Conservation (phyloP, 2,888 invertebrate genomes). For the Crepidodera aurea region DNA sequence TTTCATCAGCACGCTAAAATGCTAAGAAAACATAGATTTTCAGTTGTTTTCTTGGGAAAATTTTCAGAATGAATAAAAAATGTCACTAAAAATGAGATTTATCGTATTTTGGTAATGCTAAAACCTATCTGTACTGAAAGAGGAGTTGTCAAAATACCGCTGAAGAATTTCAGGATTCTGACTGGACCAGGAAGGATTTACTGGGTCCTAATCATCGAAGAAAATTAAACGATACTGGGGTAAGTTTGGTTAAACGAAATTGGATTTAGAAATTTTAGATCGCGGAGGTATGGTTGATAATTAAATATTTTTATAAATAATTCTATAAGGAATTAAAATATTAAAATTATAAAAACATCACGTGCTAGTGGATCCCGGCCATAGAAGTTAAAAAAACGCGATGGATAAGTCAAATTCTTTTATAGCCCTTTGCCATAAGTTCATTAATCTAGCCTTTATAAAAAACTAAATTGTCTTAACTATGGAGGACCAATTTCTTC, state of each 20-base stretch:
- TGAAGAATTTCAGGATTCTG: conserved; percentile 60
- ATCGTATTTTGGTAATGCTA: conserved; percentile 63
- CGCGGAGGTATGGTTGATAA: too few relatives aligned
- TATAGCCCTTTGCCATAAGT: too few relatives aligned
- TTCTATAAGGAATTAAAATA: too few relatives aligned
- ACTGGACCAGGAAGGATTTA: conserved; percentile 57
- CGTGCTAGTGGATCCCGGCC: too few relatives aligned
- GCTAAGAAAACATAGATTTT: conserved; percentile 55
- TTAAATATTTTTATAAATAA: too few relatives aligned
- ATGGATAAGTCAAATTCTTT: too few relatives aligned
- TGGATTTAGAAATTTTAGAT: conserved; percentile 40
- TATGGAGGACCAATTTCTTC: too few relatives aligned
- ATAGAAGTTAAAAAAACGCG: too few relatives aligned
- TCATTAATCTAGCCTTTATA: too few relatives aligned
- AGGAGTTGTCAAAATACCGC: conserved; percentile 59
- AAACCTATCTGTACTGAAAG: conserved; percentile 63
- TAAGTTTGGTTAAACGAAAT: conserved; percentile 53
- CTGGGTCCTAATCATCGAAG: conserved; percentile 55
- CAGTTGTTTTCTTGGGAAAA: conserved; percentile 58
- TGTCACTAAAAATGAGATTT: conserved; percentile 60
- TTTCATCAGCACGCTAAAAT: conserved; percentile 60
- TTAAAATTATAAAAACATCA: too few relatives aligned
- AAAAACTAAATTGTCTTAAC: too few relatives aligned
- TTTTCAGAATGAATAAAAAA: conserved; percentile 61
- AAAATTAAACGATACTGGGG: conserved; percentile 56